Evolutionary conservation across 2,113 vertebrate genomes (phyloP), one percentile per base, ranked within the genome.

Genomic region (Ceyx melanurus): DNA sequence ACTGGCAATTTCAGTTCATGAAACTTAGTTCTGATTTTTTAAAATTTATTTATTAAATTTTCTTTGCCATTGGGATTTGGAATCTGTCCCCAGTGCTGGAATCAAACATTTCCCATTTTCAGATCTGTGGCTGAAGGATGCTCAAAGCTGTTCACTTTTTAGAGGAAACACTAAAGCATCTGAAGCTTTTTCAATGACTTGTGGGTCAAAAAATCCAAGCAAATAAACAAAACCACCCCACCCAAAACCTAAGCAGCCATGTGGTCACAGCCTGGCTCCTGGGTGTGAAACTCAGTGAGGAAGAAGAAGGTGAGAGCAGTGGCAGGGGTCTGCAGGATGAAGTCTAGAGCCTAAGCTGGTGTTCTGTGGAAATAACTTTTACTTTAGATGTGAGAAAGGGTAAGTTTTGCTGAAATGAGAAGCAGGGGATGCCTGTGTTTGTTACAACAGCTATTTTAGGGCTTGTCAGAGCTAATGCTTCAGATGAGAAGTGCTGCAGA

Each of bases 1-100:
- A 31, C 89, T 95, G 94, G 89, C 96, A 81, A 81, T 93, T 92
- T 77, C 68, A 83, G 65, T 60, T 87, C 68, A 42, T 57, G 84
- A 91, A 91, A 86, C 45, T 37, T 80, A 62, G 46, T 50, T 87
- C 62, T 23, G 17, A 70, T 43, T 56, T 42, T 29, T 68, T 37
- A 56, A 22, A 12, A 45, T 16, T 37, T 8, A 25, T 61, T 61
- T 61, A 13, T 65, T 20, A 37, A 37, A 51, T 61, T 37, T 37
- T 29, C 29, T 60, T 80, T 57, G 2, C 45, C 75, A 53, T 65
- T 2, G 29, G 53, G 65, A n/a, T 94, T 87, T 91, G 91, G 68
- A 85, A 86, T 53, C 61, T 66, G 5, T 83, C 37, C 65, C 94
- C 54, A 19, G n/a, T 91, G 60, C 26, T 87, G 43, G 74, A 64